phyloP scores from a whole-genome alignment of 2,797 vertebrate genomes.

The Crypturellus tataupa region DNA sequence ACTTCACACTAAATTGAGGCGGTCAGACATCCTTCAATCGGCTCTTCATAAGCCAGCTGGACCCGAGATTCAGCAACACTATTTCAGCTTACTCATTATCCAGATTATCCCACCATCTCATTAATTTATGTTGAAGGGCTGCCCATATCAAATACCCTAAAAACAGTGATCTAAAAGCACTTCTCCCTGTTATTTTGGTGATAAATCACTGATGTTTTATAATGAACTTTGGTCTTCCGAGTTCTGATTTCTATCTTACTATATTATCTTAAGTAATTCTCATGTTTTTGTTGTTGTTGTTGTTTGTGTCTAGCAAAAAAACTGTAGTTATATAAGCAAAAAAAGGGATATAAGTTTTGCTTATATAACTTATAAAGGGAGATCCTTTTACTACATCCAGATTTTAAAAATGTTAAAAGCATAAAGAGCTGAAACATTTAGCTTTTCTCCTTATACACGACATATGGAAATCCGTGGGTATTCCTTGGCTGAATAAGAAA shows the following conservation, averaged over 20 bases:
- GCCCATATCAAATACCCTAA: background rate
- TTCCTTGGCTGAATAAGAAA: background rate
- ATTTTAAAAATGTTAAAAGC: background rate
- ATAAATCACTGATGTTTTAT: background rate
- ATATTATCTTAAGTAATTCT: background rate
- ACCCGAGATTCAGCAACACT: background rate
- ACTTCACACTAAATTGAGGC: background rate
- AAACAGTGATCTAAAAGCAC: background rate
- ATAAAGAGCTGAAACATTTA: background rate
- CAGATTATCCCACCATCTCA: background rate
- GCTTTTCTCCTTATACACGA: background rate
- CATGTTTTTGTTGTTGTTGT: background rate
- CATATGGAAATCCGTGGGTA: background rate
- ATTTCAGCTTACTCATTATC: background rate
- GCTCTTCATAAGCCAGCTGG: background rate
- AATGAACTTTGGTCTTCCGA: background rate
- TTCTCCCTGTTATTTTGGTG: background rate
- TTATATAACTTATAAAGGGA: no score
- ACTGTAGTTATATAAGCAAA: no score
- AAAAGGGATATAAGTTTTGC: no score
- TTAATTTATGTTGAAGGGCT: rapidly evolving
- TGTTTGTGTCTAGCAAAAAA: background rate
- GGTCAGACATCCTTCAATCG: rapidly evolving
- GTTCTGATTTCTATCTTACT: background rate
- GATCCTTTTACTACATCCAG: background rate